phyloP scores from a whole-genome alignment of 1,140 invertebrate species.

The Lepeophtheirus salmonis region DNA sequence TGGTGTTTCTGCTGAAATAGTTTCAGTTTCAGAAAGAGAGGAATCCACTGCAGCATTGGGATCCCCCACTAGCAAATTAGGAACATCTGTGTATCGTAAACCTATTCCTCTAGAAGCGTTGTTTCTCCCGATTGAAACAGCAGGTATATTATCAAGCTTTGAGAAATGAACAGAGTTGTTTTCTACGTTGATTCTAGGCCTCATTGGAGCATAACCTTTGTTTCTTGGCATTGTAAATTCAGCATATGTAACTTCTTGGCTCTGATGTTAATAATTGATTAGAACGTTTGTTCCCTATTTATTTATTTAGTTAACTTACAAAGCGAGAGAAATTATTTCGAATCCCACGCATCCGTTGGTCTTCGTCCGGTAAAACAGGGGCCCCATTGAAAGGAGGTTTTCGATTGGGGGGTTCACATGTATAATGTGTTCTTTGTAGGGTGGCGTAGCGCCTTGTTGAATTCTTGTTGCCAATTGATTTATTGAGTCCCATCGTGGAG shows the following conservation, averaged over 20 bases:
- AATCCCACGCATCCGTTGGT: not conserved
- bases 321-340: not conserved
- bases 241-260: constrained; percentile 15
- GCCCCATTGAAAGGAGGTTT: not conserved
- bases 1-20: not conserved
- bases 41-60: not conserved
- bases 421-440: not conserved
- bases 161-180: not conserved
- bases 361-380: not conserved
- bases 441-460: not conserved
- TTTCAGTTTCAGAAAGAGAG: not conserved
- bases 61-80: not conserved
- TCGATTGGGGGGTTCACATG: not conserved
- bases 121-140: not conserved
- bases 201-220: constrained; percentile 6
- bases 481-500: not conserved
- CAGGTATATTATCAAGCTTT: not conserved
- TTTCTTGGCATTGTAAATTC: constrained; percentile 11
- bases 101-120: no score
- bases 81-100: not conserved
- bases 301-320: not conserved
- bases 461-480: not conserved
- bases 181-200: not conserved
- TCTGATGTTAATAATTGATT: not conserved
- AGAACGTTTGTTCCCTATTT: not conserved